Base-by-base conservation (phyloP, 2,797 vertebrate genomes). In the Pangasius sanitwongsei region DNA sequence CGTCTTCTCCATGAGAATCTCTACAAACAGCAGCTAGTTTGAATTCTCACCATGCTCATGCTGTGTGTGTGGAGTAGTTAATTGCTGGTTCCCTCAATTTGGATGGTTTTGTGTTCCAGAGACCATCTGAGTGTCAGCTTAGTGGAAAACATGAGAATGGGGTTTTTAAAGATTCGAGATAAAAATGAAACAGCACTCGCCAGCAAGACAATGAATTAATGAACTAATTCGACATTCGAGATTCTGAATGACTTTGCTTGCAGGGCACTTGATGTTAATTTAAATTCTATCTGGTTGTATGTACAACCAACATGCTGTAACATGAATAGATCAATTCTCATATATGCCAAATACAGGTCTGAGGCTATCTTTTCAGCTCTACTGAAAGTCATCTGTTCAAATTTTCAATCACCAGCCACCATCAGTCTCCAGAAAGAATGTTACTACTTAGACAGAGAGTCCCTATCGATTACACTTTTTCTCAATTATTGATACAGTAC, bases 11-110 rank as follows among this genome's bases (percentile, higher is more conserved):
- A 20, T 18, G 12, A 84, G 69, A 44, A 77, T 34, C 80, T 63
- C 80, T 25, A 84, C 31, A 61, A 84, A 84, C 82, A 84, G 69
- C 81, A 53, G 57, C 57, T 34, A 63, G 81, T 65, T 72, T 53
- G 69, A 83, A 83, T 83, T 88, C 69, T 83, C 81, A 11, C 67
- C 34, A 18, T 48, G 5, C n/a, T n/a, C 65, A 67, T 16, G 57
- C 65, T 50, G 82, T 50, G 83, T 53, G 44, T 53, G 44, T 50
- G 83, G 23, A 63, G 57, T 59, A 83, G 34, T 44, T 53, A 31
- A 85, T 34, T 69, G 63, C 83, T 53, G 63, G 63, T 69, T 67
- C 44, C 15, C 6, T 69, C 28, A 13, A 23, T 85, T 53, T n/a
- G 28, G 44, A 85, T 0, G 20, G 31, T 59, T 59, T 81, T 34